Base-by-base conservation (phyloP, 2,888 invertebrate species). In the Plemyria rubiginata region DNA sequence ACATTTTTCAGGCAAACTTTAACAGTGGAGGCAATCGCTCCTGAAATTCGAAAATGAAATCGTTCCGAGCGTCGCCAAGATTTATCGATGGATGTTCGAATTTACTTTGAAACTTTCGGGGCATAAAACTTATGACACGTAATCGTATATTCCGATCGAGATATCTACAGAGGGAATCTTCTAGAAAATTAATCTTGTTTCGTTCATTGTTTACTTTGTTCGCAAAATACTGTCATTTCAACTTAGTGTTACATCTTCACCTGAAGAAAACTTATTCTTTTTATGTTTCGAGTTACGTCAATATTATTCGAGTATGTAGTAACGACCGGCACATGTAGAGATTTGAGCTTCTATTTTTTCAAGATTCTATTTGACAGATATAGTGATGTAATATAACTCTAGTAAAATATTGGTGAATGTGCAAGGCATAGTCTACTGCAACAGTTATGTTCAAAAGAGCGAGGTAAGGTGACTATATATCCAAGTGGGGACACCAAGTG, bases 31-130 rank as follows among this genome's bases (percentile, higher is more conserved):
- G 90, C 91, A 92, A 92, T 92, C 91, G 92, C 85, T 92, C 89
- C 92, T 90, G 92, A 92, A 92, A 92, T 92, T 90, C 92, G 92
- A 92, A 92, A 92, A 92, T 92, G 92, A 92, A 92, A 92, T 91
- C 92, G 91, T 90, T 88, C 86, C 82, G 85, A 90, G 90, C 90
- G 90, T 90, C 92, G 89, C 92, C 87, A 88, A 92, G 92, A 92
- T 92, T 92, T 92, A 92, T 92, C 88, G 92, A 90, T 91, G 87
- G 86, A 91, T 90, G 91, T 88, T 92, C 90, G 86, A 90, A 91
- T 92, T 91, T 91, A 90, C 91, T 92, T 91, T 87, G 86, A 88
- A 92, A 91, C 88, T 92, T 90, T 90, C 77, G 80, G 86, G 86
- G 86, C 84, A 90, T 92, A 90, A 92, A 92, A 92, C 92, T 92